phyloP scores from a whole-genome alignment of 1,140 invertebrate species.

The Drosophila lowei region DNA sequence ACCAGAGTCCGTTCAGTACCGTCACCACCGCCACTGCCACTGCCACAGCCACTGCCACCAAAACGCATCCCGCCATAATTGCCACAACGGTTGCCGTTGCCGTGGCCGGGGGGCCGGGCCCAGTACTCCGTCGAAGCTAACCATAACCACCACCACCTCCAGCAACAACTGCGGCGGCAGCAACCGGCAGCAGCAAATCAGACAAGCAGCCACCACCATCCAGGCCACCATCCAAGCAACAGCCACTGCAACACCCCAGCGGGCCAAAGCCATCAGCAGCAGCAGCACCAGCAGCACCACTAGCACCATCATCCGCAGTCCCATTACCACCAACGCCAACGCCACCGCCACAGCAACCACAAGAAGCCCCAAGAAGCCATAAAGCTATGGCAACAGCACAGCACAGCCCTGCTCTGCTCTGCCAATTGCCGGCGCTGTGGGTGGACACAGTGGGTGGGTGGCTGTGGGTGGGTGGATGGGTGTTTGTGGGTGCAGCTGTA shows the following conservation, averaged over 20 bases:
- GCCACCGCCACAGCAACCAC: constrained; percentile 40
- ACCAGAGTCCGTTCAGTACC: constrained; percentile 69
- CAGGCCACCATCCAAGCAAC: constrained; percentile 13
- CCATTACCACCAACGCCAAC: constrained; percentile 26
- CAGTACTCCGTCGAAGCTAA: constrained; percentile 28
- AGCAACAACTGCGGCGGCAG: constrained; percentile 10
- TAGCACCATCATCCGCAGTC: background rate
- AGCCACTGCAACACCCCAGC: constrained; percentile 12
- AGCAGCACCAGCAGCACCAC: constrained; percentile 21
- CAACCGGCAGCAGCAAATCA: constrained; percentile 23
- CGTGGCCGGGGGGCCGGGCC: constrained; percentile 25
- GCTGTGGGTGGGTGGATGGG: background rate
- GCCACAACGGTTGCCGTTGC: constrained; percentile 54
- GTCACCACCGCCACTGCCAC: constrained; percentile 14
- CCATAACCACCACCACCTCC: constrained; percentile 27
- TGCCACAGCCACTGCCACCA: constrained; percentile 31
- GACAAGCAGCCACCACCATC: constrained; percentile 14
- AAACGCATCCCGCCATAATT: constrained; percentile 46
- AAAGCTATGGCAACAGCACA: constrained; percentile 1
- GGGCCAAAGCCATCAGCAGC: constrained; percentile 19
- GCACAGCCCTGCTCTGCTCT: too few species aligned
- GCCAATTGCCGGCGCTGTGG: background rate
- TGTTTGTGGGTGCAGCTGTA: background rate
- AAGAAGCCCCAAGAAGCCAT: constrained; percentile 49
- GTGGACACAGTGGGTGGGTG: background rate